Evolutionary conservation across 1,140 invertebrate species (phyloP).

Genomic region (Diorhabda sublineata): DNA sequence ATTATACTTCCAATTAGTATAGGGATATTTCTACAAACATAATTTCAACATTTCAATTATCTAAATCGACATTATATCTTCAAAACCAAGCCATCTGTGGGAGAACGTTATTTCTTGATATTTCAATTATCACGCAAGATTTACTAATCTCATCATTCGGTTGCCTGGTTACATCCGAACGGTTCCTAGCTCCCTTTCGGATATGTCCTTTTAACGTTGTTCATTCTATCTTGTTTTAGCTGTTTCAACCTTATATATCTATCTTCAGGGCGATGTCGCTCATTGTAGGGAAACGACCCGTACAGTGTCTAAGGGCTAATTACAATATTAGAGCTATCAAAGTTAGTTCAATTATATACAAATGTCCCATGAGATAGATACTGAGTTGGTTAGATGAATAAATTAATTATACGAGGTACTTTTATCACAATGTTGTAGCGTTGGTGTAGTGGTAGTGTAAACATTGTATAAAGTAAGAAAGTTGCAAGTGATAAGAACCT

Average conservation of each 20-base stretch:
- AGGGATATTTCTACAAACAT: too few relatives aligned
- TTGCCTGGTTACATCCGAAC: slow-evolving; percentile 23
- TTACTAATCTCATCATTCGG: slow-evolving; percentile 38
- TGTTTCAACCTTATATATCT: neutral
- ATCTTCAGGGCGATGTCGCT: neutral
- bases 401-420: too few relatives aligned
- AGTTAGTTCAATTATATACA: neutral
- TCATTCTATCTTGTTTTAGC: neutral
- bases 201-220: neutral
- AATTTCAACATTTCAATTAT: slow-evolving; percentile 16
- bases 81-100: neutral
- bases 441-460: too few relatives aligned
- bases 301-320: neutral
- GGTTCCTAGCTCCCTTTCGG: neutral
- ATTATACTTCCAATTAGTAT: too few relatives aligned
- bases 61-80: slow-evolving; percentile 12
- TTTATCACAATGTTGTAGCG: too few relatives aligned
- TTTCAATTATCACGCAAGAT: slow-evolving; percentile 40
- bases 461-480: too few relatives aligned
- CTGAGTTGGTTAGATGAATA: too few relatives aligned
- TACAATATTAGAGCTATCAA: neutral
- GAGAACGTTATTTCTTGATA: slow-evolving; percentile 28
- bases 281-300: neutral
- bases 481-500: too few relatives aligned
- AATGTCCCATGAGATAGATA: too few relatives aligned